Conservation (phyloP, 2,888 invertebrate species). For the Pseudococcus longispinus region DNA sequence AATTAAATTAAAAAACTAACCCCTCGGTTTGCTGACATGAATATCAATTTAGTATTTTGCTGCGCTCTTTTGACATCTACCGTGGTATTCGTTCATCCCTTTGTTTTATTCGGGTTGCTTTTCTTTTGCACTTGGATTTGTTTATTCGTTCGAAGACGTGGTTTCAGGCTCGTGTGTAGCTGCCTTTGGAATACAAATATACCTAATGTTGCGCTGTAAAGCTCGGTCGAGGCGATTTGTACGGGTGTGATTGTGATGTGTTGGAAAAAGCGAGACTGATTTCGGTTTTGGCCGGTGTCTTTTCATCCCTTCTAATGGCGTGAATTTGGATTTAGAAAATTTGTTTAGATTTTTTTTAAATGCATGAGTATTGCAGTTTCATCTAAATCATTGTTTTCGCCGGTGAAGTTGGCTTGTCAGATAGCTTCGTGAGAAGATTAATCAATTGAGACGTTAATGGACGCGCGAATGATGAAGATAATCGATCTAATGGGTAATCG, state of each 20-base stretch:
- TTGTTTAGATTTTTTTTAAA: not conserved
- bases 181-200: constrained; percentile 25
- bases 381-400: not conserved
- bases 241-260: not conserved
- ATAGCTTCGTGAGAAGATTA: not conserved
- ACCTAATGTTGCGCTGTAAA: not conserved
- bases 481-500: not conserved
- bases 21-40: constrained; percentile 43
- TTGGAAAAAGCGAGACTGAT: too few relatives aligned
- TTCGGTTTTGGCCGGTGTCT: too few relatives aligned
- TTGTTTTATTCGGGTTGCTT: not conserved
- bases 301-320: not conserved
- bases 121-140: not conserved
- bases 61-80: constrained; percentile 10
- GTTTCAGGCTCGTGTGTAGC: not conserved
- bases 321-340: not conserved
- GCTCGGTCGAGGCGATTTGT: not conserved
- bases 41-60: constrained; percentile 38
- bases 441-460: not conserved
- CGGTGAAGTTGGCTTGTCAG: not conserved
- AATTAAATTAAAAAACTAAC: constrained; percentile 44
- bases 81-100: not conserved
- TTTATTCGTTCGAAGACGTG: not conserved
- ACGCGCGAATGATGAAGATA: not conserved
- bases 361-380: not conserved